Base-by-base conservation (phyloP, 2,797 vertebrate genomes). In the Falco columbarius region DNA sequence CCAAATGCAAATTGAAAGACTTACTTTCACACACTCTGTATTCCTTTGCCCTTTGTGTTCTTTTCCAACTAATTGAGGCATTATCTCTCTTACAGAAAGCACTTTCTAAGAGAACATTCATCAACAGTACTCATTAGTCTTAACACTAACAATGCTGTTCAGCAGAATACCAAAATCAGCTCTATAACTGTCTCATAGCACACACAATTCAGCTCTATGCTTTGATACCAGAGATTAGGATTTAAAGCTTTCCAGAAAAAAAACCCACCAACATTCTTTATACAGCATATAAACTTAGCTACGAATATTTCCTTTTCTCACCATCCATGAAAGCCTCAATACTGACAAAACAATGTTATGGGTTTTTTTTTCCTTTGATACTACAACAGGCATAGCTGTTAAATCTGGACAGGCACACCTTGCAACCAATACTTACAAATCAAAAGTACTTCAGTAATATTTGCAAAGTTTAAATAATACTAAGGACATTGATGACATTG, bases 61-160 rank as follows among this genome's bases (percentile, higher is more conserved):
- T 98, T 98, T 95, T 94, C 89, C 84, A 95, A 94, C 97, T 98
- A 98, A 98, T 97, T 98, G 97, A 98, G 95, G 98, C 97, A 98
- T 97, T 97, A 94, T 93, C 95, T 97, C 97, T 96, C 97, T 96
- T 61, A 84, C 23, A 89, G 93, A 96, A 96, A 94, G 94, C 95
- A 95, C 91, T 96, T 95, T 97, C 94, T 97, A 95, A 83, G 90
- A 96, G 92, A 97, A 98, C 49, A 3, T 93, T 98, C 97, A 97
- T 96, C 97, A 98, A 81, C 96, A 96, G 96, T 84, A 95, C 94
- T 98, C 96, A 97, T 97, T 97, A 97, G 92, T 95, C 93, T 97
- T 97, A 98, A 97, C 95, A 97, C 94, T 97, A 98, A 97, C 92
- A 97, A 97, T 65, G 82, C 74, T 96, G 97, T 67, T 97, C 92